phyloP scores from a whole-genome alignment of 92 coral and sea anemone species.

The Porites cylindrica region DNA sequence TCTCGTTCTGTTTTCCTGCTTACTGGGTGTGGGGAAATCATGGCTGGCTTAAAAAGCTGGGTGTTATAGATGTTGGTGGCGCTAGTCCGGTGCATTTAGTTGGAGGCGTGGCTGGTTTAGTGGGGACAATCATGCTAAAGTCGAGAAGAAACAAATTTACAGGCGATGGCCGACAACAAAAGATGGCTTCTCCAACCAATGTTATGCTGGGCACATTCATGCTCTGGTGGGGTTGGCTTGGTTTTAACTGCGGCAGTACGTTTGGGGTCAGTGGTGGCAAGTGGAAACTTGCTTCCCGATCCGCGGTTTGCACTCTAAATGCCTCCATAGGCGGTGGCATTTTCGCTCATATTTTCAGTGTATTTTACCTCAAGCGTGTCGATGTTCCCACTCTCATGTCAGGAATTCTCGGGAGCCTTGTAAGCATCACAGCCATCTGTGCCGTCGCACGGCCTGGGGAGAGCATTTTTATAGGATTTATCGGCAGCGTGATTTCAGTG shows the following conservation, averaged over 20 bases:
- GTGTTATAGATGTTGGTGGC: slow-evolving; percentile 88
- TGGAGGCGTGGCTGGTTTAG: slow-evolving; percentile 88
- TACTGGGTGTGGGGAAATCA: slow-evolving; percentile 91
- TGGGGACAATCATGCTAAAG: slow-evolving; percentile 78
- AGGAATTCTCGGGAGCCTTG: slow-evolving; percentile 84
- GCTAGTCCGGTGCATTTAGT: slow-evolving; percentile 92
- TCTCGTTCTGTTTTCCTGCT: slow-evolving; percentile 86
- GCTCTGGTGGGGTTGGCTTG: slow-evolving; percentile 92
- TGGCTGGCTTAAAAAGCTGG: slow-evolving; percentile 85
- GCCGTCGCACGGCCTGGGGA: slow-evolving; percentile 92
- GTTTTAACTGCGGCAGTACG: slow-evolving; percentile 88
- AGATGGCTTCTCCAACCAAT: slow-evolving; percentile 76
- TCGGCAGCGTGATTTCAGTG: slow-evolving; percentile 78
- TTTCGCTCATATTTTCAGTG: slow-evolving; percentile 72
- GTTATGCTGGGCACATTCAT: slow-evolving; percentile 78
- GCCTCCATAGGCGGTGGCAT: slow-evolving; percentile 91
- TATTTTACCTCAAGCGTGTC: slow-evolving; percentile 15
- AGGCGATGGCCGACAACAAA: slow-evolving; percentile 34
- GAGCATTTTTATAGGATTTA: slow-evolving; percentile 80
- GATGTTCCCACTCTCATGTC: slow-evolving; percentile 63
- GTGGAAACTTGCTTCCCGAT: slow-evolving; percentile 85
- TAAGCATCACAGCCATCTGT: slow-evolving; percentile 91
- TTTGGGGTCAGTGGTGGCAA: slow-evolving; percentile 88
- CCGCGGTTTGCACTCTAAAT: slow-evolving; percentile 92
- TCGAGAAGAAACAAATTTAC: slow-evolving; percentile 75